Base-by-base conservation (phyloP, 2,888 invertebrate genomes). In the Pardosa pseudoannulata region DNA sequence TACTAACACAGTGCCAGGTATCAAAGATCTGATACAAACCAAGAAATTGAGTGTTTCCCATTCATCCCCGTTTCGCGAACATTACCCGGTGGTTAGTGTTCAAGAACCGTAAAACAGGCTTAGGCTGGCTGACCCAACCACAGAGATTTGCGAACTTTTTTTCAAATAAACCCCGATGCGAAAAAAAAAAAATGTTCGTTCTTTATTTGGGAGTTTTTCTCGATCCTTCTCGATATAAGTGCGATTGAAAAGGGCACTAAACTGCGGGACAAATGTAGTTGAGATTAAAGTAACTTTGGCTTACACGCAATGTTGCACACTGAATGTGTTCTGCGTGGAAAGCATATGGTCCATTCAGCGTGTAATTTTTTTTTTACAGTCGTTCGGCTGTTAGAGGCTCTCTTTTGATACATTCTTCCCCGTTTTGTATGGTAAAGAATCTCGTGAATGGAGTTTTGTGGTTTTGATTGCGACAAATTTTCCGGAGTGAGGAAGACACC, bases 221-320 rank as follows among this genome's bases (percentile, higher is more conserved):
- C 39, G 11, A 32, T 27, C 50, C 82, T 72, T 78, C 78, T 85
- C 83, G 83, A 65, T 78, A 78, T 85, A 85, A 85, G 78, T 78
- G 83, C 68, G 78, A 73, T 73, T 78, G 72, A 78, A 85, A 85
- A 79, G 78, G 68, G 68, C 67, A 78, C 68, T 78, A 75, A 68
- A 72, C 73, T 65, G 19, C 36, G 78, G 67, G 67, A 73, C 83
- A 85, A 83, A 79, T 75, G 67, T 64, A 79, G 78, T 79, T 41
- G 78, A 85, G 83, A 85, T 85, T 85, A 23, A 56, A 85, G 83
- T 78, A 72, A 85, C 83, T 73, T 85, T 85, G 83, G 78, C 73
- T 85, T 85, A 78, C 32, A 85, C 78, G 73, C 71, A 27, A 72
- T 76, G 82, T 71, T 85, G 78, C 78, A 85, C 83, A 78, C 72